Evolutionary conservation across 1,140 invertebrate genomes (phyloP), one percentile per base, ranked within the genome.

Genomic region (Fopius arisanus): DNA sequence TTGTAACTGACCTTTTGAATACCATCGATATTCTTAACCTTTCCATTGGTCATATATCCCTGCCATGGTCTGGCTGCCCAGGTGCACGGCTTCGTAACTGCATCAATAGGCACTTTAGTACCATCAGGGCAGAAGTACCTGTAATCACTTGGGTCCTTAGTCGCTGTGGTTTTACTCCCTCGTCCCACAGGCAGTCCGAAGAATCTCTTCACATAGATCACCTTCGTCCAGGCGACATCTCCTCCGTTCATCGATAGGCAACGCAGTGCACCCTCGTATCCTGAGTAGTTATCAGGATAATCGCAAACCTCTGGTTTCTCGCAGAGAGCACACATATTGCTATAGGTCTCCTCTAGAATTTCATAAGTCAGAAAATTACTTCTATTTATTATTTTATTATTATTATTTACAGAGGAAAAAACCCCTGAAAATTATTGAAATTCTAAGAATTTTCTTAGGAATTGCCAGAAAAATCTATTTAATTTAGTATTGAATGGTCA

Each of bases 71-170:
- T 88, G 0, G 93, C 92, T 0, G 93, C 93, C 94, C 94, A 95
- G 0, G 91, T 90, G 79, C 94, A 95, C 5, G 93, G 90, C n/a
- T 91, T 90, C 14, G 89, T 91, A 0, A 89, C 90, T 0, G 78
- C 78, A 29, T 84, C 79, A 1, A 95, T 84, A 0, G 92, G 90
- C 0, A 90, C 89, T 75, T 93, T 91, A 0, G 89, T 92, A 1
- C 95, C 96, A 83, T 97, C 94, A 28, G 92, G 92, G 83, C 96
- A 97, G 37, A 97, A 89, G 78, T 96, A 94, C 72, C 90, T 89
- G 81, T 89, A 94, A 1, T 93, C 87, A 14, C 88, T 88, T 0
- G 92, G 89, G 75, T 93, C 89, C 7, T 85, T 77, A 3, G 88
- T 88, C 5, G 79, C 79, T 3, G 83, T 79, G 0, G 89, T 19